A percentile compares a stretch with the other conserved stretches of the same genome.
Conservation (phyloP, 2,113 vertebrate species). For the Leptodactylus fuscus region DNA sequence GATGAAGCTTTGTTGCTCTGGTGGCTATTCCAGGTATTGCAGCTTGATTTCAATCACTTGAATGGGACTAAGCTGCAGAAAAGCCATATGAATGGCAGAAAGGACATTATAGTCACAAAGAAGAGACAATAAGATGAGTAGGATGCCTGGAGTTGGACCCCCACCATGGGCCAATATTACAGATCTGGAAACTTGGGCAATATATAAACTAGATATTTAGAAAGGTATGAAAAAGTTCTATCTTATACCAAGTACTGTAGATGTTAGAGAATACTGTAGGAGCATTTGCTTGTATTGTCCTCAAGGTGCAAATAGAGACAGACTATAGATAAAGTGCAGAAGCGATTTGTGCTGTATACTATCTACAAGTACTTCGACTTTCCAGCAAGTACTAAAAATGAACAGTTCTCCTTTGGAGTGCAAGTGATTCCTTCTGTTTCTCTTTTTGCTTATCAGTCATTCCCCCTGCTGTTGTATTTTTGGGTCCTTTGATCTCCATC, state of each 20-base stretch:
- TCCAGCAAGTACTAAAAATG: constrained; percentile 64
- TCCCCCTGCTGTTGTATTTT: constrained; percentile 66
- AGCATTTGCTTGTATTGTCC: not conserved
- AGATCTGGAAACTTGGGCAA: no score
- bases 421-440: constrained; percentile 83
- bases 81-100: no score
- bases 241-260: not conserved
- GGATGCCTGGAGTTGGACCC: no score
- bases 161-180: no score
- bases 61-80: no score
- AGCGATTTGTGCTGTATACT: constrained; percentile 21
- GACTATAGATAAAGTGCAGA: constrained; percentile 36
- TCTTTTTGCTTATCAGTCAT: constrained; percentile 67
- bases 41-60: no score
- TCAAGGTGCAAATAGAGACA: constrained; percentile 20
- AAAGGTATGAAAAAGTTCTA: not conserved
- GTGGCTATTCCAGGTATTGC: no score
- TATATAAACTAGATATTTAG: not conserved
- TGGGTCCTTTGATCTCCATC: constrained; percentile 80
- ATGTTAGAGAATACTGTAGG: not conserved
- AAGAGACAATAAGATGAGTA: no score
- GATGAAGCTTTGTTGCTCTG: no score
- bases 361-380: not conserved
- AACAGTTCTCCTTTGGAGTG: constrained; percentile 78
- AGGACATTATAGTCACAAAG: no score